A percentile compares a stretch with the other conserved stretches of the same genome.
Evolutionary conservation across 2,888 invertebrate species (phyloP).

Genomic region (Pyrrhosoma nymphula): DNA sequence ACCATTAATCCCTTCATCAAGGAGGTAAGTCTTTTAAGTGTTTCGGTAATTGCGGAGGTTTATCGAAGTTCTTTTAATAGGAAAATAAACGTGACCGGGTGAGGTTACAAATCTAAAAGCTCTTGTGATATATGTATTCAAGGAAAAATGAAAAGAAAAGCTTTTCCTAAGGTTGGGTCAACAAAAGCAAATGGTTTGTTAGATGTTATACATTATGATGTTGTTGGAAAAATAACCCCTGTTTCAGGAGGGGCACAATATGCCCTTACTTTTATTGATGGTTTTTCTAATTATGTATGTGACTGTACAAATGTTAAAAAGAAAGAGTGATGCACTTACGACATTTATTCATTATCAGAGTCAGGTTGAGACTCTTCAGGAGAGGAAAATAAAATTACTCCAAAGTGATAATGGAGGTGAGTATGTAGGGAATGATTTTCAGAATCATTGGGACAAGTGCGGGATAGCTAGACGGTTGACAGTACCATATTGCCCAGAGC

Average conservation of each 20-base stretch:
- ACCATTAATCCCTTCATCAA: too few relatives aligned
- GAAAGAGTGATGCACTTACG: background rate
- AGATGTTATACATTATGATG: background rate
- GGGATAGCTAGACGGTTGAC: too few relatives aligned
- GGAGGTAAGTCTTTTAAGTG: too few relatives aligned
- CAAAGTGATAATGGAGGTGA: background rate
- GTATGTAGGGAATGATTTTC: background rate
- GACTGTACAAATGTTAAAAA: background rate
- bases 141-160: too few relatives aligned
- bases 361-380: background rate
- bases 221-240: background rate
- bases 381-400: background rate
- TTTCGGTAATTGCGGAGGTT: too few relatives aligned
- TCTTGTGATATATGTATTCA: too few relatives aligned
- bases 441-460: too few relatives aligned
- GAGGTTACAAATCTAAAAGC: too few relatives aligned
- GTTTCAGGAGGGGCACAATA: background rate
- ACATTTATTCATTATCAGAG: background rate
- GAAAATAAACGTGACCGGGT: too few relatives aligned
- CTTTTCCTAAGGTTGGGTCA: background rate
- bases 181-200: background rate
- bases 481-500: too few relatives aligned
- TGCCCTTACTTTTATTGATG: background rate
- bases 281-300: background rate
- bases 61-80: too few relatives aligned